Conservation (phyloP, 2,888 invertebrate genomes). For the Pseudeuparius sepicola region DNA sequence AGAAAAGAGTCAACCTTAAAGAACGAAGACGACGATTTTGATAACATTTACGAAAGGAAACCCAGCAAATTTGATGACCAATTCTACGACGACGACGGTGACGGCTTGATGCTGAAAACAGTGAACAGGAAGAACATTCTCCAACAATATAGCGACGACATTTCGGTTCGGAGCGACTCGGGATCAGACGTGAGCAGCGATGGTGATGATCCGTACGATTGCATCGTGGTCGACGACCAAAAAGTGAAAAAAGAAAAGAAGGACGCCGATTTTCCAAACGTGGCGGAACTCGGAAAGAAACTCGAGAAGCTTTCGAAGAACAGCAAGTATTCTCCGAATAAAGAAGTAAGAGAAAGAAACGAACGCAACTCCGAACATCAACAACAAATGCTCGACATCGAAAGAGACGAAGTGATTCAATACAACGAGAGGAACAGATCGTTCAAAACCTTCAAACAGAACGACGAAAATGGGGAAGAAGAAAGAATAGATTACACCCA, state of each 20-base stretch:
- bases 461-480: constrained; percentile 32
- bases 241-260: constrained; percentile 32
- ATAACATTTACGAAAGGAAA: constrained; percentile 21
- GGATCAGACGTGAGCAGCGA: constrained; percentile 45
- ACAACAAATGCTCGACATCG: constrained; percentile 24
- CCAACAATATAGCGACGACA: constrained; percentile 56
- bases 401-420: constrained; percentile 29
- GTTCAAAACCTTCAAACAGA: constrained; percentile 36
- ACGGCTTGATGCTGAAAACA: constrained; percentile 58
- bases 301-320: constrained; percentile 38
- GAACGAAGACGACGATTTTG: constrained; percentile 20
- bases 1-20: constrained; percentile 23
- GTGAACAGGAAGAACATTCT: constrained; percentile 64
- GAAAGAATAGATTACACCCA: constrained; percentile 27
- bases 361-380: constrained; percentile 24
- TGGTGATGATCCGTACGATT: constrained; percentile 70
- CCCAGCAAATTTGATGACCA: constrained; percentile 44
- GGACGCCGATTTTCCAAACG: constrained; percentile 39
- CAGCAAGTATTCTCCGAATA: constrained; percentile 36
- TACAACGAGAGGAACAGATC: constrained; percentile 29
- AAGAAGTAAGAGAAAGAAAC: constrained; percentile 28
- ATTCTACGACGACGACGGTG: constrained; percentile 57
- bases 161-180: constrained; percentile 44
- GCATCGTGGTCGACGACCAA: constrained; percentile 65
- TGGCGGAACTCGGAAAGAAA: constrained; percentile 39